phyloP scores from a whole-genome alignment of 2,888 invertebrate genomes.

The Limenitis camilla region DNA sequence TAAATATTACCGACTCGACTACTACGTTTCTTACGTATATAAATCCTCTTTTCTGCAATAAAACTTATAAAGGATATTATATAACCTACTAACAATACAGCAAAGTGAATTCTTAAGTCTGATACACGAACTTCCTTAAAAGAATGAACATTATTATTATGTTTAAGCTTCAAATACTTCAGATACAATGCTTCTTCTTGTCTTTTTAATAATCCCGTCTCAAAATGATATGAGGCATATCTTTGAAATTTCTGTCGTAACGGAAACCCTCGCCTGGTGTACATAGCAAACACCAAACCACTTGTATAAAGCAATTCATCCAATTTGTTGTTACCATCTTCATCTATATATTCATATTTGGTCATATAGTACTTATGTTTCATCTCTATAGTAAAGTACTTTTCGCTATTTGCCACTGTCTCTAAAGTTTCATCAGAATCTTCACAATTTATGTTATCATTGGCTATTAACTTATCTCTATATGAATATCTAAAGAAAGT shows the following conservation, averaged over 20 bases:
- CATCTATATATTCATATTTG: conserved; percentile 34
- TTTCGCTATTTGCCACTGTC: conserved; percentile 32
- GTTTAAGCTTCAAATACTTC: conserved; percentile 23
- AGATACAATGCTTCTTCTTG: conserved; percentile 31
- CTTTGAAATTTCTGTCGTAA: conserved; percentile 34
- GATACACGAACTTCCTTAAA: conserved; percentile 28
- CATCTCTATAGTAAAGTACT: conserved; percentile 38
- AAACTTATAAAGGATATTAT: conserved; percentile 36
- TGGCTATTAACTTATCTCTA: conserved; percentile 37
- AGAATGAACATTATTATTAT: conserved; percentile 9
- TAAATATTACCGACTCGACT: too few relatives aligned
- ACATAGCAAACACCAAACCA: conserved; percentile 31
- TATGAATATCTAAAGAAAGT: conserved; percentile 36
- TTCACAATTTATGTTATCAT: conserved; percentile 31
- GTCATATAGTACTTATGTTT: conserved; percentile 36
- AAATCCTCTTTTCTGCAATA: conserved; percentile 30
- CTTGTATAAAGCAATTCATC: conserved; percentile 34
- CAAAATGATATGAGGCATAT: conserved; percentile 35
- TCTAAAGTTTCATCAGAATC: conserved; percentile 31
- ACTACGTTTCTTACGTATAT: not conserved
- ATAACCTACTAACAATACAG: conserved; percentile 34
- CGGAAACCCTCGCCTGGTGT: conserved; percentile 40
- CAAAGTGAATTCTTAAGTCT: conserved; percentile 40
- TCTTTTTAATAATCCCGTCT: conserved; percentile 39
- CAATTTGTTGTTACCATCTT: conserved; percentile 33